These are phyloP conservation scores for Echinops telfairi DNA, from an alignment of 2,113 vertebrate species.

Conservation along the genomic window DNA sequence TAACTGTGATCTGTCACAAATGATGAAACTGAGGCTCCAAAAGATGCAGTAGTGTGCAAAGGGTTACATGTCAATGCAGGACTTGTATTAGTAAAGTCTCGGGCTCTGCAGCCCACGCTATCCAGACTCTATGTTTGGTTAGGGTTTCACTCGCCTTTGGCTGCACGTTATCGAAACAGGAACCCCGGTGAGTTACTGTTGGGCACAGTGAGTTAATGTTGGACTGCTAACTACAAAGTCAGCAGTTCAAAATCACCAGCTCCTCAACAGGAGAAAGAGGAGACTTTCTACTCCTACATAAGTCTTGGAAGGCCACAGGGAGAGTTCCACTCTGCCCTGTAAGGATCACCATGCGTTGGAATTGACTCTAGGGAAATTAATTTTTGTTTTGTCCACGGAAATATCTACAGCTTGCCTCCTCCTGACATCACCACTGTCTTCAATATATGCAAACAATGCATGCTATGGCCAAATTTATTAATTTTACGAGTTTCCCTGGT, in stretches of 20 bases:
- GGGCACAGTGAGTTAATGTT: no score
- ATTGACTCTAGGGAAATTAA: no score
- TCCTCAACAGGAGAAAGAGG: no score
- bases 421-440: background rate
- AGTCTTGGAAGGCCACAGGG: no score
- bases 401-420: background rate
- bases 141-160: background rate
- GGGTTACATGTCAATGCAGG: background rate
- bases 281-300: no score
- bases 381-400: background rate
- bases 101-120: background rate
- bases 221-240: no score
- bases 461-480: background rate
- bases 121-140: background rate
- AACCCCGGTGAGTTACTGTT: no score
- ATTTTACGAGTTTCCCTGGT: constrained; percentile 22
- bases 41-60: background rate
- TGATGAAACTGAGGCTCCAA: background rate
- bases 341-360: no score
- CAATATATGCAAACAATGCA: background rate
- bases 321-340: no score
- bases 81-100: background rate
- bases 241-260: no score
- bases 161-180: background rate
- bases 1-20: background rate